Conservation (phyloP, 2,888 invertebrate species). For the Linnaemya vulpina region DNA sequence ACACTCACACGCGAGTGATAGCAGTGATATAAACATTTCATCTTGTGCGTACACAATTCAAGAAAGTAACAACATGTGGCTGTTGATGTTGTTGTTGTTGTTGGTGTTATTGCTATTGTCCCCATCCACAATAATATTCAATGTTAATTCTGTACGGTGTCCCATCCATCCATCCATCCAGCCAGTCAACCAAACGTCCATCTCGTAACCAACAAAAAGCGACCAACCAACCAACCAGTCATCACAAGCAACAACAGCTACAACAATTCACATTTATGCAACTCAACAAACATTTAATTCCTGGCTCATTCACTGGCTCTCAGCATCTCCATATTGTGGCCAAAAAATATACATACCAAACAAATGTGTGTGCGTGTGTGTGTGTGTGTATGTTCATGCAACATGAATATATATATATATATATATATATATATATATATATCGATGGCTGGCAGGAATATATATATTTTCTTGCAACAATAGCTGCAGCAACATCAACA, state of each 20-base stretch:
- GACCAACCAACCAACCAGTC: not conserved
- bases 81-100: constrained; percentile 33
- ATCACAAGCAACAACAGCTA: constrained; percentile 6
- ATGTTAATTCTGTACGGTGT: constrained; percentile 65
- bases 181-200: constrained; percentile 59
- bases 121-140: constrained; percentile 53
- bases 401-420: no score
- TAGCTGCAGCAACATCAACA: constrained; percentile 50
- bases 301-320: constrained; percentile 40
- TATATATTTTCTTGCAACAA: constrained; percentile 27
- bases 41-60: constrained; percentile 58
- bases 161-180: constrained; percentile 55
- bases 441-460: not conserved
- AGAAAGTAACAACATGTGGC: constrained; percentile 53
- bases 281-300: constrained; percentile 31
- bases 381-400: no score
- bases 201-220: constrained; percentile 24
- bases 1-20: constrained; percentile 1
- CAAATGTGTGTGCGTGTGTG: not conserved
- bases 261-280: constrained; percentile 32
- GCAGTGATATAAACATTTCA: constrained; percentile 63
- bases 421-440: not conserved
- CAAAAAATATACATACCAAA: constrained; percentile 15
- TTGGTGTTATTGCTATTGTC: constrained; percentile 52
- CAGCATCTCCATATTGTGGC: constrained; percentile 49